phyloP scores from a whole-genome alignment of 1,140 invertebrate genomes.

The Pygmarrhopalites habei region DNA sequence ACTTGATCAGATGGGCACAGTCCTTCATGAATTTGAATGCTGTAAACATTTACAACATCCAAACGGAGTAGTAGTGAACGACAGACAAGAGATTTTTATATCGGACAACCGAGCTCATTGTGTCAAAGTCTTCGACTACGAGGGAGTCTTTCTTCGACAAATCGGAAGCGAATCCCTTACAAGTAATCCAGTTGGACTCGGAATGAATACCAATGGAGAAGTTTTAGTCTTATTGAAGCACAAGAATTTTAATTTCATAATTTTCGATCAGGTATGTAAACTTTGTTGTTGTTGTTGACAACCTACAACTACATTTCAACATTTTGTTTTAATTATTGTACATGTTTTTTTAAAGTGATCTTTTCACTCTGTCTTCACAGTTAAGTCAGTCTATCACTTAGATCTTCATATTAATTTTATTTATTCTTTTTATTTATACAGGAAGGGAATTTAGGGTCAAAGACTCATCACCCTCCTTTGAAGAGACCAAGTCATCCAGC shows the following conservation, averaged over 20 bases:
- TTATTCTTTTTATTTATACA: too few species aligned
- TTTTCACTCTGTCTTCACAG: too few species aligned
- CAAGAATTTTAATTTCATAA: constrained; percentile 99
- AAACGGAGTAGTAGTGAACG: constrained; percentile 98
- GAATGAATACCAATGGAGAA: constrained; percentile 91
- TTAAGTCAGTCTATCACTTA: too few species aligned
- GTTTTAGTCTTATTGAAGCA: constrained; percentile 99
- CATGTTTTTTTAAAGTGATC: too few species aligned
- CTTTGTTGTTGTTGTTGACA: too few species aligned
- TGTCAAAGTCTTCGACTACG: constrained; percentile 99
- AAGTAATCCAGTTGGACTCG: constrained; percentile 98
- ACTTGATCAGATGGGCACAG: constrained; percentile 93
- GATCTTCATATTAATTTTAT: too few species aligned
- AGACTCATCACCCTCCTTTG: too few species aligned
- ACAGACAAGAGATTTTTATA: constrained; percentile 99
- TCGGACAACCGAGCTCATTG: constrained; percentile 99
- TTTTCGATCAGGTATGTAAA: constrained; percentile 60
- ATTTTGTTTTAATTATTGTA: too few species aligned
- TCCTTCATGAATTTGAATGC: constrained; percentile 95
- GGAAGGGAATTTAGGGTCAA: too few species aligned
- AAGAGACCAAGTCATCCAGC: too few species aligned
- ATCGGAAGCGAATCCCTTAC: constrained; percentile 98
- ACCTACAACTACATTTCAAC: too few species aligned
- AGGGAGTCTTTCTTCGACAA: constrained; percentile 91
- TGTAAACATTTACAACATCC: constrained; percentile 97